Evolutionary conservation across 2,888 invertebrate species (phyloP).

Genomic region (Agrotis segetum): DNA sequence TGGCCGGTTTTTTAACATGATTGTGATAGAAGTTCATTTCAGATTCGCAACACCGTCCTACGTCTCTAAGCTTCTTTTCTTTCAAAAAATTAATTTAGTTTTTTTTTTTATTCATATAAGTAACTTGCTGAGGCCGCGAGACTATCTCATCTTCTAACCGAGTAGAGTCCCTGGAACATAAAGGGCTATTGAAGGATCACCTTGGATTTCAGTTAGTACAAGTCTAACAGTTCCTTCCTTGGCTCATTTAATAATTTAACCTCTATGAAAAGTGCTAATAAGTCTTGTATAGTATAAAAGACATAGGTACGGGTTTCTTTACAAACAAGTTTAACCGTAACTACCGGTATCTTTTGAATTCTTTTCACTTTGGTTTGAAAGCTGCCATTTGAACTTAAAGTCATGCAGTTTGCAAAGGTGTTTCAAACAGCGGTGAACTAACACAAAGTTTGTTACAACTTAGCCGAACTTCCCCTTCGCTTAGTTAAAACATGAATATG

Average conservation of each 20-base stretch:
- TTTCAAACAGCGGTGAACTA: slow-evolving; percentile 39
- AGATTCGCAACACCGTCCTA: no score
- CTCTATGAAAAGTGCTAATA: no score
- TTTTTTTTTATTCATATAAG: no score
- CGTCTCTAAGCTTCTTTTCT: neutral
- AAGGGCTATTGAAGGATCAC: no score
- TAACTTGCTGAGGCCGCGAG: neutral
- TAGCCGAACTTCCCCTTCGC: slow-evolving; percentile 35
- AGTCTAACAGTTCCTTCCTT: no score
- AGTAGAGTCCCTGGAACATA: no score
- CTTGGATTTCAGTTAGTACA: no score
- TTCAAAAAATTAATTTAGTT: neutral
- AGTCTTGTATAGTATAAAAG: no score
- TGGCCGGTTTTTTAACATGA: no score
- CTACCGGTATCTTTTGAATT: slow-evolving; percentile 10
- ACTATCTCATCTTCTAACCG: no score
- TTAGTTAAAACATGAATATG: slow-evolving; percentile 52
- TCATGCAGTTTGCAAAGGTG: slow-evolving; percentile 50
- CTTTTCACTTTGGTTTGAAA: slow-evolving; percentile 31
- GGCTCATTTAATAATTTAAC: no score
- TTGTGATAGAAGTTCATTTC: no score
- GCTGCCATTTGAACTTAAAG: slow-evolving; percentile 38
- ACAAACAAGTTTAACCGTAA: slow-evolving; percentile 16
- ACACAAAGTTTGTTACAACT: slow-evolving; percentile 42
- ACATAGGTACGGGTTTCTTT: neutral